Evolutionary conservation across 2,797 vertebrate species (phyloP), one percentile per base, ranked within the genome.

Genomic region (Cryptoprocta ferox): DNA sequence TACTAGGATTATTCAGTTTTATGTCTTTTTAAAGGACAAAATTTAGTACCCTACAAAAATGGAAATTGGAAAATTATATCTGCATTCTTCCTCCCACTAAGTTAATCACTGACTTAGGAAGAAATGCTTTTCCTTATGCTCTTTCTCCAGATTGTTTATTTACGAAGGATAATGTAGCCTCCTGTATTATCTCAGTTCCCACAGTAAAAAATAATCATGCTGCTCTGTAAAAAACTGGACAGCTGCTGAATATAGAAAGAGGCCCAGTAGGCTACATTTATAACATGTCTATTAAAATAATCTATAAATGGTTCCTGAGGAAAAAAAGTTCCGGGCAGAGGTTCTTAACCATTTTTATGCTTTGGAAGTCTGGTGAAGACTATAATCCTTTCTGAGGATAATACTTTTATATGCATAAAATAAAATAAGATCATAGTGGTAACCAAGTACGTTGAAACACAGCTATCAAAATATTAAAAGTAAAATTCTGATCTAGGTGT

Each of bases 131-230:
- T 91, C 97, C 97, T 84, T 86, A 95, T 92, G 89, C 39, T 97
- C 75, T 97, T 96, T 78, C 87, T 79, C 79, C 76, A 83, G 97
- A 79, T 98, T 98, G 92, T 98, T 98, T 98, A 98, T 98, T 98
- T 98, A 96, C 95, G 91, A 91, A 28, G 63, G 97, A 97, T 97
- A 80, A 92, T 97, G 81, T 45, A 97, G 71, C 84, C 83, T 97
- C 80, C 97, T 71, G 39, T 97, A 97, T 96, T 79, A 97, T 97
- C 95, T 80, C 82, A 93, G 97, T 99, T 98, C 98, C 98, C 98
- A 98, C 97, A 98, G 92, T 97, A 97, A 96, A 92, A 98, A 97
- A 96, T 97, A 96, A 96, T 91, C 96, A 84, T 78, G 91, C 80
- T 95, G 91, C 80, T 98, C 97, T 94, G 71, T 96, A 66, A 97